phyloP scores from a whole-genome alignment of 2,113 vertebrate species.

The Emydocephalus ijimae region DNA sequence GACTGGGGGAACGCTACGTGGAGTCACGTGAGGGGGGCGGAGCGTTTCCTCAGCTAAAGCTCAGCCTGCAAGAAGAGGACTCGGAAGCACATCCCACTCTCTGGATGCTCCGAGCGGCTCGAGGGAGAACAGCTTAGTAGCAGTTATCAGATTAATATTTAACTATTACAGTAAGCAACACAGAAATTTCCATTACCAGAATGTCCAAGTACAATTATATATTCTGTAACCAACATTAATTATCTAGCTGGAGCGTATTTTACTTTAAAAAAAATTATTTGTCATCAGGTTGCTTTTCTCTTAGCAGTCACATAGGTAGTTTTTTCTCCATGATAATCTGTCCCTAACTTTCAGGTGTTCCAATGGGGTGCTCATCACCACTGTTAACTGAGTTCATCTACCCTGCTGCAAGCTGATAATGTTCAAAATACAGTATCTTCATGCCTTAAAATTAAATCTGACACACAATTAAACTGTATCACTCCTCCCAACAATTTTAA shows the following conservation, averaged over 20 bases:
- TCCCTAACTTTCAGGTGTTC: not conserved
- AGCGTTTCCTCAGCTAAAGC: too few relatives aligned
- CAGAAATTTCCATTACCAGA: not conserved
- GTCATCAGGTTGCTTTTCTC: not conserved
- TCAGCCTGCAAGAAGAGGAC: too few relatives aligned
- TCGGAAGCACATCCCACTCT: too few relatives aligned
- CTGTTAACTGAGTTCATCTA: not conserved
- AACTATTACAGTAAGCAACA: not conserved
- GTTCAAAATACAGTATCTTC: not conserved
- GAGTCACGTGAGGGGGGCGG: too few relatives aligned
- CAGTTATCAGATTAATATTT: not conserved
- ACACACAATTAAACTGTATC: not conserved
- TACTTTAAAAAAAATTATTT: not conserved
- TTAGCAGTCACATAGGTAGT: not conserved
- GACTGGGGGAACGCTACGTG: too few relatives aligned
- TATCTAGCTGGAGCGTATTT: not conserved
- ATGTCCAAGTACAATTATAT: not conserved
- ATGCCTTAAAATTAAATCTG: not conserved
- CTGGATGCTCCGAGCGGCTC: too few relatives aligned
- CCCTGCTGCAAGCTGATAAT: not conserved
- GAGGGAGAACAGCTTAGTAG: not conserved
- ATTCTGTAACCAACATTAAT: not conserved
- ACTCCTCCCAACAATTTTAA: not conserved
- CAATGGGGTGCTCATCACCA: not conserved
- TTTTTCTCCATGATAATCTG: not conserved